Evolutionary conservation across 2,113 vertebrate species (phyloP).

Genomic region (Psittacara wagleri): DNA sequence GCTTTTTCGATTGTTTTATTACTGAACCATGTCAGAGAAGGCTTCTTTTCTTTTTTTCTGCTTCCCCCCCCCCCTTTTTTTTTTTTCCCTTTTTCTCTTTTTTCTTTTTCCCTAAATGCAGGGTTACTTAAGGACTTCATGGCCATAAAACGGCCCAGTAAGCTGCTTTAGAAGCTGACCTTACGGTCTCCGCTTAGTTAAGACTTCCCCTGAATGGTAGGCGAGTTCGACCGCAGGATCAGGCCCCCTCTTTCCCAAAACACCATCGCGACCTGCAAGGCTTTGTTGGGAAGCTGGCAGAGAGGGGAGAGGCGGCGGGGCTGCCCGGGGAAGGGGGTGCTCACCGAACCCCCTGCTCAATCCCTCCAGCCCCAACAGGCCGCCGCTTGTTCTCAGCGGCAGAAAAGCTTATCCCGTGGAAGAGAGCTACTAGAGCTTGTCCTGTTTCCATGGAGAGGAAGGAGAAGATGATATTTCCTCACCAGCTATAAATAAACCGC

Average conservation of each 20-base stretch:
- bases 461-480: background rate
- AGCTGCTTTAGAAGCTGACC: background rate
- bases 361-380: background rate
- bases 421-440: background rate
- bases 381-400: background rate
- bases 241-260: background rate
- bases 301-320: too few relatives aligned
- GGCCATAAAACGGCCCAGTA: background rate
- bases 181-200: background rate
- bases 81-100: background rate
- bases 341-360: background rate
- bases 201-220: background rate
- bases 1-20: conserved; percentile 17
- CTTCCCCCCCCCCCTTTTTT: accelerated
- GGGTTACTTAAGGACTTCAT: conserved; percentile 41
- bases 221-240: background rate
- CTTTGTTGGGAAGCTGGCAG: background rate
- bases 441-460: background rate
- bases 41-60: accelerated
- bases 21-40: background rate
- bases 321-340: background rate
- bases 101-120: background rate
- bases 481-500: conserved; percentile 11
- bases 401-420: background rate
- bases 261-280: background rate